Evolutionary conservation across 2,888 invertebrate species (phyloP).

Genomic region (Drosophila formosana): DNA sequence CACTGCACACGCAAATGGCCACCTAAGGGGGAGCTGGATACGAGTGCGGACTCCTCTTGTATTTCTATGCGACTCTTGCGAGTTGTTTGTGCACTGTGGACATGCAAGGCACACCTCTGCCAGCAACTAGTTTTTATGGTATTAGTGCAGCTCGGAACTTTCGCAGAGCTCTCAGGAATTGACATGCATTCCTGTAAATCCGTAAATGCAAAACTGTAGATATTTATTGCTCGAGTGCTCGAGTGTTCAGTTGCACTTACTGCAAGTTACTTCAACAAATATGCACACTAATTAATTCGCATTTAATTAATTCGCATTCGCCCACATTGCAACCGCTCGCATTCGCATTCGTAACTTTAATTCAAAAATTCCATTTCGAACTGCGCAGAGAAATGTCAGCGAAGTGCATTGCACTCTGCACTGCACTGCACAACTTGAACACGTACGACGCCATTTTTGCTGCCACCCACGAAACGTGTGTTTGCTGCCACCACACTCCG

Average conservation of each 20-base stretch:
- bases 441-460: conserved; percentile 37
- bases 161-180: not conserved
- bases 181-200: not conserved
- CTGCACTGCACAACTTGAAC: conserved; percentile 54
- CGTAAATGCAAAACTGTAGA: not conserved
- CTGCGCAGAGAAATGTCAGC: conserved; percentile 52
- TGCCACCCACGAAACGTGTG: conserved; percentile 17
- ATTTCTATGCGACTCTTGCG: conserved; percentile 27
- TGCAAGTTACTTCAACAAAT: not conserved
- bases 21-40: conserved; percentile 21
- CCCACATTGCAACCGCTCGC: conserved; percentile 19
- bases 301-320: conserved; percentile 50
- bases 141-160: not conserved
- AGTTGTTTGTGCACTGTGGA: conserved; percentile 2
- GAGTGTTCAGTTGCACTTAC: not conserved
- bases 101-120: conserved; percentile 11
- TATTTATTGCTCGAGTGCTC: not conserved
- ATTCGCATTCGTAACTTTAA: conserved; percentile 53
- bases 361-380: conserved; percentile 64
- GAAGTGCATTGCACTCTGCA: conserved; percentile 70
- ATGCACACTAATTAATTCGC: conserved; percentile 23
- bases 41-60: conserved; percentile 28
- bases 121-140: conserved; percentile 13
- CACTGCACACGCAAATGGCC: conserved; percentile 45
- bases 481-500: not conserved